phyloP scores from a whole-genome alignment of 30 jellyfish, hydroid and myxozoan genomes.

The Calvadosia cruxmelitensis region DNA sequence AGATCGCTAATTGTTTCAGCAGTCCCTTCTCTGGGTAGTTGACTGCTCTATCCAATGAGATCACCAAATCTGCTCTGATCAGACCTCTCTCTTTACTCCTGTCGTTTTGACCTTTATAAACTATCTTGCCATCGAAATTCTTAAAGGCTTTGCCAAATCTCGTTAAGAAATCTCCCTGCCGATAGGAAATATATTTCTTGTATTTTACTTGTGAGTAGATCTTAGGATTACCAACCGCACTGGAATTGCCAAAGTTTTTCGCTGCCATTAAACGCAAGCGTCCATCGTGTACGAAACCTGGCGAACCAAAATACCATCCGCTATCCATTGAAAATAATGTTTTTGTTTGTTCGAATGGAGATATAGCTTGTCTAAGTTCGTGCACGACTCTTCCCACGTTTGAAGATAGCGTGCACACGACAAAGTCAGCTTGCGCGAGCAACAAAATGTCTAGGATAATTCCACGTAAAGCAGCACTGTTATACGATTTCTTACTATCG shows the following conservation, averaged over 20 bases:
- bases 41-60: not conserved
- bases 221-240: not conserved
- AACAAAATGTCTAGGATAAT: not conserved
- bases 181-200: not conserved
- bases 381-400: not conserved
- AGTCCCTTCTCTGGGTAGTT: not conserved
- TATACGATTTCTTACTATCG: not conserved
- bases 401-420: not conserved
- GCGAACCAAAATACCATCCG: not conserved
- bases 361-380: not conserved
- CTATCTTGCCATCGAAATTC: not conserved
- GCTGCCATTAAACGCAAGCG: not conserved
- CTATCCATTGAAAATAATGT: not conserved
- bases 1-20: no score
- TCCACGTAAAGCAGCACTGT: not conserved
- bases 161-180: not conserved
- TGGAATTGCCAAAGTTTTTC: not conserved
- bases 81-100: not conserved
- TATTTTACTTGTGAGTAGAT: not conserved
- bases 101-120: not conserved
- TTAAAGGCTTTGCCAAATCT: not conserved
- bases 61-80: not conserved
- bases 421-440: not conserved
- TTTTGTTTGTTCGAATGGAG: not conserved
- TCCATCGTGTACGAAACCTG: not conserved